Evolutionary conservation across 1,140 invertebrate species (phyloP).

Genomic region (Rhopalosiphum maidis): DNA sequence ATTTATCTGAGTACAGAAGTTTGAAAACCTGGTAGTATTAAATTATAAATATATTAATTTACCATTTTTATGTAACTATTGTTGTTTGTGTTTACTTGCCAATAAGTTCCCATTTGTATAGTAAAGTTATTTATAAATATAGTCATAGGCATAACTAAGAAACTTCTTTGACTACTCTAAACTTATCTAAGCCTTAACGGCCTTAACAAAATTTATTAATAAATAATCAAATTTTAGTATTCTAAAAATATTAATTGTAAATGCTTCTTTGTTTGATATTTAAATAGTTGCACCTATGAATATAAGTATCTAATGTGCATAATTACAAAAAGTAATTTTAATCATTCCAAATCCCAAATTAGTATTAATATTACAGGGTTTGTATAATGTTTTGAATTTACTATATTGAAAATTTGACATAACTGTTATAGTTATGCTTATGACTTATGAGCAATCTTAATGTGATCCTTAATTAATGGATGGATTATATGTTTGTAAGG

Average conservation of each 20-base stretch:
- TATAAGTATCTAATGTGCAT: too few relatives aligned
- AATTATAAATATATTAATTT: not conserved
- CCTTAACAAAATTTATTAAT: not conserved
- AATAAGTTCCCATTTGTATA: not conserved
- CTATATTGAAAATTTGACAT: not conserved
- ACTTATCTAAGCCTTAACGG: not conserved
- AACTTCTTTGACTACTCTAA: not conserved
- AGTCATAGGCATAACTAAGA: slow-evolving; percentile 15
- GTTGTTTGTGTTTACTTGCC: not conserved
- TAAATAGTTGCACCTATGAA: not conserved
- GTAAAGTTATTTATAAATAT: slow-evolving; percentile 19
- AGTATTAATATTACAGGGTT: slow-evolving; percentile 42
- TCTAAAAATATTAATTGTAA: not conserved
- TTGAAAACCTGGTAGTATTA: not conserved
- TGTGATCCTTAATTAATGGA: slow-evolving; percentile 9
- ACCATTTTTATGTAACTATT: not conserved
- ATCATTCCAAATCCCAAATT: slow-evolving; percentile 31
- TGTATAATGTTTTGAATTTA: not conserved
- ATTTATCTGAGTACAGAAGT: not conserved
- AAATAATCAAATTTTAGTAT: not conserved
- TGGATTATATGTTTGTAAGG: slow-evolving; percentile 6
- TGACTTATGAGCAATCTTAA: slow-evolving; percentile 32
- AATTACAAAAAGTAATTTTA: not conserved
- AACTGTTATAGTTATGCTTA: slow-evolving; percentile 18
- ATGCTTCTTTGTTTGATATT: not conserved